Base-by-base conservation (phyloP, 2,888 invertebrate genomes). In the Agonopterix heracliana region DNA sequence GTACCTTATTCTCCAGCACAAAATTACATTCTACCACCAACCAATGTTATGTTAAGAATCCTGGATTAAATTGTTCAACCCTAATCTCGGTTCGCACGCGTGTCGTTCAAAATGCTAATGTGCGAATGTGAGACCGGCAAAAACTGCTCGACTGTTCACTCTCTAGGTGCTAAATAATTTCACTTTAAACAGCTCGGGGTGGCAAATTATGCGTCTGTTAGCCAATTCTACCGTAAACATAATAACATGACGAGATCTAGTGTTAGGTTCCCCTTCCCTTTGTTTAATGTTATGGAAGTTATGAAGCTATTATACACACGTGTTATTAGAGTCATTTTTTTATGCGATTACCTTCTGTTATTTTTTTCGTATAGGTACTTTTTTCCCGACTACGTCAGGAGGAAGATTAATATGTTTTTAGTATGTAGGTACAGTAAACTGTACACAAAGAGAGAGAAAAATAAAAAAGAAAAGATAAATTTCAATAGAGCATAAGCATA, bases 61-160 rank as follows among this genome's bases (percentile, higher is more conserved):
- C 26, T 26, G 26, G 26, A 26, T 26, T 26, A 26, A 26, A 26
- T 26, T 38, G 9, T n/a, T 12, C 49, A 51, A 46, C 54, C 51
- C 51, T 52, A 50, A 7, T 11, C 12, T 36, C 13, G 41, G 44
- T 34, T 48, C 49, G 8, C 47, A 45, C 44, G 40, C 60, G 54
- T 60, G 61, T 65, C 69, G 68, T 59, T 66, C 64, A 61, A 67
- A 74, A 74, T 74, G 74, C 71, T 75, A 79, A 78, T 81, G 68
- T 68, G 71, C 61, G 61, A 78, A 78, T 74, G 69, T 71, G 68
- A 68, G 63, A 60, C 64, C 56, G 62, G 66, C 68, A 77, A 80
- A 80, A 80, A 75, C 67, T 72, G 65, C 64, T 66, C 63, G 57
- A 57, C 64, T 66, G 68, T 64, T 66, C 68, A 66, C 66, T 65